Percentiles rank a stretch among this genome's conserved stretches.
Conservation (phyloP, 2,113 vertebrate genomes). For the Illadopsis cleaveri region DNA sequence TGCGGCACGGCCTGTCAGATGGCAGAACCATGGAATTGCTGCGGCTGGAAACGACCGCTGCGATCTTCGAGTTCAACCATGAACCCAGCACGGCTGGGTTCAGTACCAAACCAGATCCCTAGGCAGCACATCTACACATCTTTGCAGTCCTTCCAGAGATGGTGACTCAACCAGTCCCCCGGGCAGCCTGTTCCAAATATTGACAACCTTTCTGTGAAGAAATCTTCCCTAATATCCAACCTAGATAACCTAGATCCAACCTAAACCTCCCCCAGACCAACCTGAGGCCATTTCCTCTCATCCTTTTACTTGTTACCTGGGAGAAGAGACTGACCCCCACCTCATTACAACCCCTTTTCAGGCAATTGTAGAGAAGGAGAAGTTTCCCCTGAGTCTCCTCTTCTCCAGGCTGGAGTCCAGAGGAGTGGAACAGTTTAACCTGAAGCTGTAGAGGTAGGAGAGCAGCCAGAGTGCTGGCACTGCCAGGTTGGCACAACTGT, state of each 20-base stretch:
- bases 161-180: not conserved
- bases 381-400: accelerated
- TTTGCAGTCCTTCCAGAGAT: not conserved
- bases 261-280: not conserved
- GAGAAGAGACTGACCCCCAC: not conserved
- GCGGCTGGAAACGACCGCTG: accelerated
- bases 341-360: not conserved
- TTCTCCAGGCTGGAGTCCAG: not conserved
- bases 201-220: not conserved
- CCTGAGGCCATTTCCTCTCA: accelerated
- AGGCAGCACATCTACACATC: too few relatives aligned
- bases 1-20: accelerated
- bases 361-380: not conserved
- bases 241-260: too few relatives aligned
- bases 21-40: not conserved
- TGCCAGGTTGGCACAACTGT: too few relatives aligned
- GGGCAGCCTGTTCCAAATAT: not conserved
- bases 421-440: not conserved
- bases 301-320: not conserved
- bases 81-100: accelerated
- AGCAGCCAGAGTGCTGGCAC: not conserved
- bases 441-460: not conserved
- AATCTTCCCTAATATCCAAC: not conserved
- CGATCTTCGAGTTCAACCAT: accelerated
- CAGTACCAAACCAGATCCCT: not conserved